Conservation (phyloP, 2,888 invertebrate genomes). For the Rotaria socialis region DNA sequence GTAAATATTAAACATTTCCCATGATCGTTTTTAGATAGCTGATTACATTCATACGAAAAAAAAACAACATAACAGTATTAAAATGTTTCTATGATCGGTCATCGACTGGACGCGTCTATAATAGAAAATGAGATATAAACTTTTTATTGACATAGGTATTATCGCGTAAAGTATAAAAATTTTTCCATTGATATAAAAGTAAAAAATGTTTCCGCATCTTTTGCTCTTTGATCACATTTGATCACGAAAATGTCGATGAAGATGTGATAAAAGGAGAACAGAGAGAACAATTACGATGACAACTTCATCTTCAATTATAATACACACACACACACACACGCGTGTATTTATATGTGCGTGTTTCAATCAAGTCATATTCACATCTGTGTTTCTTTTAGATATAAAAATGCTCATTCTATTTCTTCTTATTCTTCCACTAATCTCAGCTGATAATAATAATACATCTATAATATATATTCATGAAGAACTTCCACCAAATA, state of each 20-base stretch:
- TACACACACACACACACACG: not conserved
- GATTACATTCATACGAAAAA: no score
- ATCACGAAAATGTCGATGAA: conserved; percentile 12
- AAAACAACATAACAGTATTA: not conserved
- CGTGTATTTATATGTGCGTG: not conserved
- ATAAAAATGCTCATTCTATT: not conserved
- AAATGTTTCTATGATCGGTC: not conserved
- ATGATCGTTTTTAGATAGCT: not conserved
- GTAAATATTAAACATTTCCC: not conserved
- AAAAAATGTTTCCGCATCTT: conserved; percentile 1
- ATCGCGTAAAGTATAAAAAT: not conserved
- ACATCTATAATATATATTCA: conserved; percentile 17
- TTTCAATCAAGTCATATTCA: not conserved
- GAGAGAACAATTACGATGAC: conserved; percentile 1
- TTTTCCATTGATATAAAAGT: not conserved
- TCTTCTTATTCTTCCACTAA: not conserved
- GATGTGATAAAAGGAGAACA: not conserved
- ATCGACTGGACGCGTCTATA: not conserved
- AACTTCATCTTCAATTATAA: conserved; percentile 10
- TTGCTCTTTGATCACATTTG: conserved; percentile 4
- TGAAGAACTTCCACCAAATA: conserved; percentile 25
- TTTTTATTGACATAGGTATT: not conserved
- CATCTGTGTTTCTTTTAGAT: not conserved
- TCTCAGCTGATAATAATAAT: conserved; percentile 11
- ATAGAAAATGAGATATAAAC: not conserved